Evolutionary conservation across 2,797 vertebrate genomes (phyloP).

Genomic region (Muraenolepis orangiensis): DNA sequence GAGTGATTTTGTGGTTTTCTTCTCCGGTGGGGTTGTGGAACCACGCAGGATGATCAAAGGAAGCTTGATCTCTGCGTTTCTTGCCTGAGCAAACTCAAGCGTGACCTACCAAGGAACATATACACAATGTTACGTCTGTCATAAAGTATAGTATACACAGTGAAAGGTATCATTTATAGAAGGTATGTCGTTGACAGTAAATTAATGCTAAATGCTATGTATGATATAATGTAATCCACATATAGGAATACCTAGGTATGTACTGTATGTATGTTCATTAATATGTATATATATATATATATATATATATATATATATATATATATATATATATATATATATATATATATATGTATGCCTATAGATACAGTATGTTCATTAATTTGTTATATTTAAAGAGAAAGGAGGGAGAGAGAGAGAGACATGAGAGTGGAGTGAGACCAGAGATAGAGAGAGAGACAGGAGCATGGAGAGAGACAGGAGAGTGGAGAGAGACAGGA

Average conservation of each 20-base stretch:
- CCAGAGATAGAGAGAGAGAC: too few relatives aligned
- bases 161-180: neutral
- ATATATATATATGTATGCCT: neutral
- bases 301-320: neutral
- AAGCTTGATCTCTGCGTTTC: slow-evolving; percentile 64
- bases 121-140: neutral
- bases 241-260: neutral
- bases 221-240: neutral
- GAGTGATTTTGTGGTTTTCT: slow-evolving; percentile 53
- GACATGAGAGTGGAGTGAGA: too few relatives aligned
- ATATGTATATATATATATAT: neutral
- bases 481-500: too few relatives aligned
- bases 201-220: neutral
- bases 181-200: neutral
- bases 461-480: neutral
- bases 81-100: slow-evolving; percentile 54
- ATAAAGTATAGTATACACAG: neutral
- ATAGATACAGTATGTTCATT: too few relatives aligned
- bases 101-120: slow-evolving; percentile 56
- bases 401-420: too few relatives aligned
- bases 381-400: too few relatives aligned
- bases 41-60: slow-evolving; percentile 65
- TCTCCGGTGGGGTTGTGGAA: slow-evolving; percentile 42
- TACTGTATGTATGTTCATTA: neutral
- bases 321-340: too few relatives aligned